Evolutionary conservation across 2,888 invertebrate species (phyloP).

Genomic region (Pyrgus malvae): DNA sequence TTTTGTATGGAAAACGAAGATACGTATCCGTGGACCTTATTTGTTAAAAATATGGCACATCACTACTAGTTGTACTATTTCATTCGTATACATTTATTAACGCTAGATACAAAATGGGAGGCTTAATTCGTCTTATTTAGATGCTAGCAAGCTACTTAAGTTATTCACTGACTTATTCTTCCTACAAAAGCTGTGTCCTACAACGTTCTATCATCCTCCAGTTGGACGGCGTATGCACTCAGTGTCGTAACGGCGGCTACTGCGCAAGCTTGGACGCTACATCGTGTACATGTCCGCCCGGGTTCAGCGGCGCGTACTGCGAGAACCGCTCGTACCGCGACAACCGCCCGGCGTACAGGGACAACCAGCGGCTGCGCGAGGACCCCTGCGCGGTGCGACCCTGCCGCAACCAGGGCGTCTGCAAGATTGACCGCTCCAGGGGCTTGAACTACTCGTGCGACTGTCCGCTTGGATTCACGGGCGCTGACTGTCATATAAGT

Average conservation of each 20-base stretch:
- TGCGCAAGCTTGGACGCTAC: constrained; percentile 80
- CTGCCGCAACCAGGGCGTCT: constrained; percentile 91
- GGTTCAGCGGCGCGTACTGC: constrained; percentile 61
- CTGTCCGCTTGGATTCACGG: constrained; percentile 90
- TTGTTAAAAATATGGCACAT: too few species aligned
- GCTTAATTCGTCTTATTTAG: too few species aligned
- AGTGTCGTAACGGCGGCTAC: constrained; percentile 85
- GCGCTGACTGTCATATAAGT: constrained; percentile 90
- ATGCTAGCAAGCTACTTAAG: too few species aligned
- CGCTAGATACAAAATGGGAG: too few species aligned
- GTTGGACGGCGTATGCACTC: constrained; percentile 67
- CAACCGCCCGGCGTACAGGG: constrained; percentile 39
- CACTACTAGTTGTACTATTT: too few species aligned
- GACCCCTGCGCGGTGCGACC: constrained; percentile 84
- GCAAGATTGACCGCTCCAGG: constrained; percentile 74
- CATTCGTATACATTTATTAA: too few species aligned
- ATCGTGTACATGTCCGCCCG: constrained; percentile 79
- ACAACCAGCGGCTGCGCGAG: constrained; percentile 42
- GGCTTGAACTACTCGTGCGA: constrained; percentile 85
- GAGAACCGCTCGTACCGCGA: constrained; percentile 48
- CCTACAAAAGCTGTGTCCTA: neutral
- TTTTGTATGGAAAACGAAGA: too few species aligned
- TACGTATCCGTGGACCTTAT: too few species aligned
- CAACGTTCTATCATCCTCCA: constrained; percentile 22
- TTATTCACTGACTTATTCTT: too few species aligned